A percentile compares a stretch with the other conserved stretches of the same genome.
These are phyloP conservation scores for Rhabdornis inornatus DNA, from an alignment of 2,113 vertebrate genomes.

Conservation along the genomic window DNA sequence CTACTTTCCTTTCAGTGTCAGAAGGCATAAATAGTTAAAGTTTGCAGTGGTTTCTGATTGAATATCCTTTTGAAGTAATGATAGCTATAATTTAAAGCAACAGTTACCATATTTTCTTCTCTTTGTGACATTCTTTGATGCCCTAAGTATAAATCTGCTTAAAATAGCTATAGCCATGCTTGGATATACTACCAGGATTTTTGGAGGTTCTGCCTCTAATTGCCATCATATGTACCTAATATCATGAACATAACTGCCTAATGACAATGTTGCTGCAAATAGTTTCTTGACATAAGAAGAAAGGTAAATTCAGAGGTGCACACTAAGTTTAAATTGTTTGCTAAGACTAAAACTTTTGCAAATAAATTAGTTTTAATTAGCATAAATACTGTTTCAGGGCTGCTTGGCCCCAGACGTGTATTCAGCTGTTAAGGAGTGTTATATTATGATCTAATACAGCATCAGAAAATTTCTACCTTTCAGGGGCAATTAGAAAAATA, in stretches of 20 bases:
- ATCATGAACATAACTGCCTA: slow-evolving; percentile 55
- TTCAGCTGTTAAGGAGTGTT: not conserved
- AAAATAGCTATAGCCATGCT: slow-evolving; percentile 72
- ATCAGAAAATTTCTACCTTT: not conserved
- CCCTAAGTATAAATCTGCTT: slow-evolving; percentile 76
- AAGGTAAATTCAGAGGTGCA: slow-evolving; percentile 47
- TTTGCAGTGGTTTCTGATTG: slow-evolving; percentile 77
- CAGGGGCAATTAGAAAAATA: not conserved
- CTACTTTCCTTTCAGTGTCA: slow-evolving; percentile 73
- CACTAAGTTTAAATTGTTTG: slow-evolving; percentile 39
- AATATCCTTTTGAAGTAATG: slow-evolving; percentile 83
- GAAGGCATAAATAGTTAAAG: slow-evolving; percentile 75
- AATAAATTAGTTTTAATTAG: slow-evolving; percentile 50
- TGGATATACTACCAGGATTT: slow-evolving; percentile 64
- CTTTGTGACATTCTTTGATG: slow-evolving; percentile 76
- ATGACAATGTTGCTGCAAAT: slow-evolving; percentile 60
- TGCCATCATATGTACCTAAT: slow-evolving; percentile 79
- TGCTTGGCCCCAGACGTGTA: not conserved
- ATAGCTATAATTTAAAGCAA: slow-evolving; percentile 86
- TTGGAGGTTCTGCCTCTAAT: slow-evolving; percentile 72
- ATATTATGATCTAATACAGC: not conserved
- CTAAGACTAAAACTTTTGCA: slow-evolving; percentile 25
- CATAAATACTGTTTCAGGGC: slow-evolving; percentile 7
- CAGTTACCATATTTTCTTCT: slow-evolving; percentile 82
- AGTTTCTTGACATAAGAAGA: slow-evolving; percentile 59